A percentile compares a stretch with the other conserved stretches of the same genome.
phyloP scores from a whole-genome alignment of 1,140 invertebrate genomes.

The Sitophilus oryzae region DNA sequence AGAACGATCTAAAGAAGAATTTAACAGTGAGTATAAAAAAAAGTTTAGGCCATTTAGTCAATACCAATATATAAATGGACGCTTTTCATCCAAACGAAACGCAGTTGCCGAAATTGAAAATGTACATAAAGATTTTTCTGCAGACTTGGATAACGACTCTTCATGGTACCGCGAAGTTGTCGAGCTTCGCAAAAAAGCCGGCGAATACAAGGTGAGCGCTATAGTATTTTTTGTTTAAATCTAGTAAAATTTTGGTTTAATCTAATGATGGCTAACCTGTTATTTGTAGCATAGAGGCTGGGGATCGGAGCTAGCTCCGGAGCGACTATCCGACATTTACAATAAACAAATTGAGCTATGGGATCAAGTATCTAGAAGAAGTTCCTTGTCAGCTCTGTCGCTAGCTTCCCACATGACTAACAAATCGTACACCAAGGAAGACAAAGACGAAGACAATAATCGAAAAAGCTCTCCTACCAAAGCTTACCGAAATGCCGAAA shows the following conservation, averaged over 20 bases:
- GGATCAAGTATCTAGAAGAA: constrained; percentile 82
- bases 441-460: constrained; percentile 80
- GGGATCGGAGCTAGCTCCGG: constrained; percentile 77
- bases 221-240: too few species aligned
- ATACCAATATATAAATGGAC: constrained; percentile 70
- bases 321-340: constrained; percentile 68
- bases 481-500: constrained; percentile 45
- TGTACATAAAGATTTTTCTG: constrained; percentile 35
- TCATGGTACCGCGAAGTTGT: constrained; percentile 80
- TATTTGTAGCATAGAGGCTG: constrained; percentile 74
- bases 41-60: constrained; percentile 77
- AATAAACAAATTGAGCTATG: constrained; percentile 77
- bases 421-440: constrained; percentile 75
- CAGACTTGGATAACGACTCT: constrained; percentile 45
- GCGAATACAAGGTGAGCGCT: constrained; percentile 86
- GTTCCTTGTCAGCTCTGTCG: constrained; percentile 80
- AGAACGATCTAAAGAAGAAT: constrained; percentile 52
- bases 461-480: constrained; percentile 68
- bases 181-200: constrained; percentile 83
- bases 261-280: too few species aligned
- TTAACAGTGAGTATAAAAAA: constrained; percentile 73
- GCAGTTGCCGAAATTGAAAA: constrained; percentile 42
- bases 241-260: too few species aligned
- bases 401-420: constrained; percentile 73
- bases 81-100: constrained; percentile 54